Evolutionary conservation across 2,797 vertebrate species (phyloP), one percentile per base, ranked within the genome.

Genomic region (Morelia viridis): DNA sequence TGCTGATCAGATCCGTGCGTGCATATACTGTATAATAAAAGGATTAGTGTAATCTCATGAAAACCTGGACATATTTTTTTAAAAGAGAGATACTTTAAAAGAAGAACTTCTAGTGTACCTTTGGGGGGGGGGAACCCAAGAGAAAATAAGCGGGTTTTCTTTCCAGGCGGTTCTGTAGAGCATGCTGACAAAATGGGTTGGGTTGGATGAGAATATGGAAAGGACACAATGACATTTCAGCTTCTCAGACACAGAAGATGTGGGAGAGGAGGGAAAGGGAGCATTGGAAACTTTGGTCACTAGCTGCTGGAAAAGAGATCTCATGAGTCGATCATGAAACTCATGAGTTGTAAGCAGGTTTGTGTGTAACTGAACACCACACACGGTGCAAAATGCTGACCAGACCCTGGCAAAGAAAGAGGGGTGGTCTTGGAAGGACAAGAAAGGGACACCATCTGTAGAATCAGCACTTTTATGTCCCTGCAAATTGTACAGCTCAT

Each of bases 281-380:
- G 56, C 92, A 92, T 92, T 95, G 92, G 94, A 95, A 93, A 5
- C 56, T 65, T 53, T 96, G 95, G 92, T 95, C 88, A 91, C 90
- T 91, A 96, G 85, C 93, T 94, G 90, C 93, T 94, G 90, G 90
- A 93, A 94, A 95, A 95, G 83, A 94, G 95, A 96, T 95, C 60
- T 93, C 92, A 91, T 90, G 93, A n/a, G 0, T 93, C 22, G 71
- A 94, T 91, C 85, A 89, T 92, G 92, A 92, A 89, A 93, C 92
- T 92, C 95, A 95, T 88, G 95, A 94, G 65, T 90, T 94, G 83
- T 22, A 62, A 91, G 87, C 93, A 95, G 93, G 94, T 91, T 91
- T 94, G 88, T 95, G 53, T 95, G 95, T 95, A 96, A 96, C 92
- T 4, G 0, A 91, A 94, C 88, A 93, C 92, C 91, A 85, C 58